Evolutionary conservation across 1,140 invertebrate species (phyloP), one percentile per base, ranked within the genome.

Genomic region (Tetramorium parvispinum): DNA sequence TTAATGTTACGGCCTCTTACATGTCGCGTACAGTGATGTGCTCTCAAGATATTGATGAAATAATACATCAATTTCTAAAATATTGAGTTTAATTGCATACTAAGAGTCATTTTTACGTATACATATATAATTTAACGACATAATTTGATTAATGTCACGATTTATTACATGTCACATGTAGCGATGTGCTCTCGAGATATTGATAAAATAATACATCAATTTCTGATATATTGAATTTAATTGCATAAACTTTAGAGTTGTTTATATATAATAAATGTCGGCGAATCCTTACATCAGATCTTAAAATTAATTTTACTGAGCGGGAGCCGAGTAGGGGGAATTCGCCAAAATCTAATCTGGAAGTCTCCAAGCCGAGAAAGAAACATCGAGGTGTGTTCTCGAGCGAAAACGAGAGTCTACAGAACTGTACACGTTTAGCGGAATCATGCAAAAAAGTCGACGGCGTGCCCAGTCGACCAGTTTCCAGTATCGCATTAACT

Each of bases 401-500:
- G 24, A 40, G 53, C 37, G 55, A 65, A 66, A 81, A 66, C 68
- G 68, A 83, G 43, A 70, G 32, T 46, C 66, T 32, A 76, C 63
- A 32, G 43, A 87, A 68, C n/a, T 27, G 43, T 70, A 57, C 46
- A 32, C 27, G 43, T 61, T 85, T 43, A 61, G 21, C 24, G 71
- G 63, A 90, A 73, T 66, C 40, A 59, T 63, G 57, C 40, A 46
- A 76, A 73, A 79, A 87, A 83, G 57, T 57, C 65, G 63, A 43
- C 73, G 21, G 16, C 68, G 77, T 77, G 81, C 46, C 63, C 46
- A 51, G 76, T 70, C 85, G 82, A 91, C 89, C 87, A 91, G 90
- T 91, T 88, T 90, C 78, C 87, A 87, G 89, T 91, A 90, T 91
- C 83, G 83, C 83, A 88, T 91, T 91, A 90, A 78, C 55, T 88